Percentiles rank a stretch among this genome's conserved stretches.
Conservation (phyloP, 2,797 vertebrate genomes). For the Enteromius paludinosus region DNA sequence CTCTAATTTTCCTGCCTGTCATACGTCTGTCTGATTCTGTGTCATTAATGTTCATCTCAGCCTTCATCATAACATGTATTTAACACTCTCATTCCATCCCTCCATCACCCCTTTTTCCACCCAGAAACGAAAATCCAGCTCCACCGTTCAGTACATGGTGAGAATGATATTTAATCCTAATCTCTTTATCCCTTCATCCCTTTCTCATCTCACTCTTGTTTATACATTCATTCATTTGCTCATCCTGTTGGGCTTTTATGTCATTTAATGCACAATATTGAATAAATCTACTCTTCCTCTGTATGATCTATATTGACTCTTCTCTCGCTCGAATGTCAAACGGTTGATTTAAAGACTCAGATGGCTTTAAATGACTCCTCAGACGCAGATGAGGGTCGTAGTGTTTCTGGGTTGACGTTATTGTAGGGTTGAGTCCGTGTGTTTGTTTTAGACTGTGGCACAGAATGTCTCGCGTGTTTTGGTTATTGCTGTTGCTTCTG, state of each 20-base stretch:
- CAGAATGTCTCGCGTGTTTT: neutral
- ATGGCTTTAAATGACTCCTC: neutral
- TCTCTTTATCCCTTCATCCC: constrained; percentile 18
- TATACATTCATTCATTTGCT: constrained; percentile 45
- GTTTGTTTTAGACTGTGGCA: neutral
- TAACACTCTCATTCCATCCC: constrained; percentile 51
- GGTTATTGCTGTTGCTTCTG: neutral
- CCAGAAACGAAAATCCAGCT: constrained; percentile 70
- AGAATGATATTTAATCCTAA: constrained; percentile 59
- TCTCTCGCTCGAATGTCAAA: constrained; percentile 56
- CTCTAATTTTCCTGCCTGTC: constrained; percentile 8
- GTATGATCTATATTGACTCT: constrained; percentile 4
- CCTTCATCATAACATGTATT: constrained; percentile 32
- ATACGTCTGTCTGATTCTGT: constrained; percentile 2
- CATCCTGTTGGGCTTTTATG: constrained; percentile 21
- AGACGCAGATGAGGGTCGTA: neutral
- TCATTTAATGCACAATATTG: constrained; percentile 2
- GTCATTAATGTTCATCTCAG: constrained; percentile 19
- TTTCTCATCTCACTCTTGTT: constrained; percentile 13
- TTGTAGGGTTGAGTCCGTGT: neutral
- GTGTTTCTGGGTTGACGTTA: neutral
- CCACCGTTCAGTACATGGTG: constrained; percentile 69
- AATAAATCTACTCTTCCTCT: neutral
- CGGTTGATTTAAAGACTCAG: constrained; percentile 4
- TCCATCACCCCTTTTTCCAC: constrained; percentile 12